Conservation (phyloP, 2,888 invertebrate genomes). For the Smittia sp. region DNA sequence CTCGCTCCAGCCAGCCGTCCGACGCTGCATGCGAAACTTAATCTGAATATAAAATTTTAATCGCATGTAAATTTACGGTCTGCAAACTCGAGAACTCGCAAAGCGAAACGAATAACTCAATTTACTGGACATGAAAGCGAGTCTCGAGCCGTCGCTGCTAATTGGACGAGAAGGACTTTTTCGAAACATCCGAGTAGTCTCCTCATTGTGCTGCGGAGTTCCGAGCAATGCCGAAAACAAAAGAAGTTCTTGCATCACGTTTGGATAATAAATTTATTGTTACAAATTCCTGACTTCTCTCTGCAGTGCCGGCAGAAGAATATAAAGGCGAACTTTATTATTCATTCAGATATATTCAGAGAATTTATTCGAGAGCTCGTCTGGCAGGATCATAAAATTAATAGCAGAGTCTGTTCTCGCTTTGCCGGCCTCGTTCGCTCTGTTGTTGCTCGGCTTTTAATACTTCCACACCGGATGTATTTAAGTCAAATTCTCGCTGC, state of each 20-base stretch:
- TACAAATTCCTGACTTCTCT: not conserved
- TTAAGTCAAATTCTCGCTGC: slow-evolving; percentile 18
- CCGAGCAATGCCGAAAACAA: not conserved
- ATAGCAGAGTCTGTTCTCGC: not conserved
- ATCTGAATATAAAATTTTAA: slow-evolving; percentile 11
- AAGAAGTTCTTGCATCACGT: slow-evolving; percentile 34
- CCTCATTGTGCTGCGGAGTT: not conserved
- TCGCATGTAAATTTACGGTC: slow-evolving; percentile 16
- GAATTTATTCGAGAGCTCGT: slow-evolving; percentile 1
- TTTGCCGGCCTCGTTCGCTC: not conserved
- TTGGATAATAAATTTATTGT: slow-evolving; percentile 32
- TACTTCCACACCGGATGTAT: slow-evolving; percentile 12
- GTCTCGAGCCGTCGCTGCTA: not conserved
- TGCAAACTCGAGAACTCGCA: not conserved
- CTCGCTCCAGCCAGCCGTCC: not conserved
- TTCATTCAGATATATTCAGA: slow-evolving; percentile 22
- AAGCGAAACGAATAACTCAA: slow-evolving; percentile 16
- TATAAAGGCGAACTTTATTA: not conserved
- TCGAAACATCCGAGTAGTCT: not conserved
- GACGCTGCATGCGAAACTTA: not conserved
- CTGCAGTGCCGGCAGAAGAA: slow-evolving; percentile 1
- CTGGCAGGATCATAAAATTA: slow-evolving; percentile 26
- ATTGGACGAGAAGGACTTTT: slow-evolving; percentile 2
- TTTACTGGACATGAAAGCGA: not conserved
- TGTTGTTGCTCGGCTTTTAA: not conserved